A percentile compares a stretch with the other conserved stretches of the same genome.
Evolutionary conservation across 2,113 vertebrate species (phyloP).

Genomic region (Xiphophorus couchianus): DNA sequence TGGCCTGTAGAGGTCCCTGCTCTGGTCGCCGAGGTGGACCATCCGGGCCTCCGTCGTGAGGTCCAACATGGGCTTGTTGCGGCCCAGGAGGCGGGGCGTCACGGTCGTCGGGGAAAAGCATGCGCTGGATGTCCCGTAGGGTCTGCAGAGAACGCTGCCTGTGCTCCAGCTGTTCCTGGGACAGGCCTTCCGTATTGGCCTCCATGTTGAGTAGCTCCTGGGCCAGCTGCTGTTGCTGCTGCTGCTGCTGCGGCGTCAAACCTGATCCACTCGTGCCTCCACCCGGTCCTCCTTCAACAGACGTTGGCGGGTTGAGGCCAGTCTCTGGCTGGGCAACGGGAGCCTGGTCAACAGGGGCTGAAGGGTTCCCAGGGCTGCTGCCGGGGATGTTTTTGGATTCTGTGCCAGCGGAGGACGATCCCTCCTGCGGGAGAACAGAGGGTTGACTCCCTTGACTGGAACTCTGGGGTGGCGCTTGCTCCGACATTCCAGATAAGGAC

Average conservation of each 20-base stretch:
- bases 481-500: slow-evolving; percentile 87
- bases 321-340: slow-evolving; percentile 85
- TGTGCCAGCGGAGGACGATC: slow-evolving; percentile 82
- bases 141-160: slow-evolving; percentile 96
- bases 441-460: slow-evolving; percentile 76
- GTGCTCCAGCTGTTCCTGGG: slow-evolving; percentile 97
- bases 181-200: slow-evolving; percentile 95
- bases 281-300: slow-evolving; percentile 65
- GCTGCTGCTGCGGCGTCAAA: slow-evolving; percentile 80
- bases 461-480: slow-evolving; percentile 79
- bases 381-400: slow-evolving; percentile 87
- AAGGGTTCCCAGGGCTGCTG: slow-evolving; percentile 86
- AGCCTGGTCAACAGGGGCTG: slow-evolving; percentile 85
- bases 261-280: slow-evolving; percentile 65
- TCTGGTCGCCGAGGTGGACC: slow-evolving; percentile 83
- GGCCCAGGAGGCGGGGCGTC: slow-evolving; percentile 80
- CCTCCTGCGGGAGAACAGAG: slow-evolving; percentile 85
- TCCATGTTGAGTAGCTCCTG: slow-evolving; percentile 90
- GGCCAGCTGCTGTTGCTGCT: slow-evolving; percentile 86
- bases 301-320: slow-evolving; percentile 76
- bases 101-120: slow-evolving; percentile 97
- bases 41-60: slow-evolving; percentile 83
- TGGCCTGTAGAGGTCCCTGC: slow-evolving; percentile 94
- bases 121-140: slow-evolving; percentile 95
- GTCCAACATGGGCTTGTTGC: slow-evolving; percentile 80